Evolutionary conservation across 2,888 invertebrate species (phyloP).

Genomic region (Antheraea yamamai): DNA sequence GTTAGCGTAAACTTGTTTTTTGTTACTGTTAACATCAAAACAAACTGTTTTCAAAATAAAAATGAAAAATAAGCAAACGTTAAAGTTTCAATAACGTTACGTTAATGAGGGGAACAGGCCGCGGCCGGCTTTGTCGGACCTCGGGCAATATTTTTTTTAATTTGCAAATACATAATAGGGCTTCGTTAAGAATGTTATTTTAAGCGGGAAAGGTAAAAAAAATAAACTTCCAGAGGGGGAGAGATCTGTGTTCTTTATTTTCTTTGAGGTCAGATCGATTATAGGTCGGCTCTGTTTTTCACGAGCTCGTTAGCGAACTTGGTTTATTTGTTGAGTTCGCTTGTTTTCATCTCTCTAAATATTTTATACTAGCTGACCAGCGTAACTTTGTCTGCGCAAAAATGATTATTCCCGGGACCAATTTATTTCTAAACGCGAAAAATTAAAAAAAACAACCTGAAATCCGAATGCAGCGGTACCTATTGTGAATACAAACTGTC

Average conservation of each 20-base stretch:
- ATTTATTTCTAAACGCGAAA: too few relatives aligned
- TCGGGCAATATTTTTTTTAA: conserved; percentile 3
- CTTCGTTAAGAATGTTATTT: conserved; percentile 12
- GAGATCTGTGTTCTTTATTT: background rate
- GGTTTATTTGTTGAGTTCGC: background rate
- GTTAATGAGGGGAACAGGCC: conserved; percentile 10
- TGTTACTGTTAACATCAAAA: background rate
- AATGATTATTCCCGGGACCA: too few relatives aligned
- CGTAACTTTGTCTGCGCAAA: too few relatives aligned
- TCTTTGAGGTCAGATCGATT: conserved; percentile 5
- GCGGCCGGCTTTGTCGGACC: background rate
- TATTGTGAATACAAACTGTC: too few relatives aligned
- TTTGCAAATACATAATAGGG: background rate
- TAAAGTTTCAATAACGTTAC: background rate
- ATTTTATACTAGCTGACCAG: background rate
- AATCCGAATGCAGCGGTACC: too few relatives aligned
- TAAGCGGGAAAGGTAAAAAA: background rate
- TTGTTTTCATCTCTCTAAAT: background rate
- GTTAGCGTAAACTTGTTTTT: background rate
- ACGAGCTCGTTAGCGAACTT: background rate
- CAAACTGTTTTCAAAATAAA: background rate
- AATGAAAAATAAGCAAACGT: background rate
- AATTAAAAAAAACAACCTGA: too few relatives aligned
- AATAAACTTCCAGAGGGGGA: background rate
- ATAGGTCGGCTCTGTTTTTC: background rate